Evolutionary conservation across 2,113 vertebrate species (phyloP), one percentile per base, ranked within the genome.

Genomic region (Oreochromis niloticus): DNA sequence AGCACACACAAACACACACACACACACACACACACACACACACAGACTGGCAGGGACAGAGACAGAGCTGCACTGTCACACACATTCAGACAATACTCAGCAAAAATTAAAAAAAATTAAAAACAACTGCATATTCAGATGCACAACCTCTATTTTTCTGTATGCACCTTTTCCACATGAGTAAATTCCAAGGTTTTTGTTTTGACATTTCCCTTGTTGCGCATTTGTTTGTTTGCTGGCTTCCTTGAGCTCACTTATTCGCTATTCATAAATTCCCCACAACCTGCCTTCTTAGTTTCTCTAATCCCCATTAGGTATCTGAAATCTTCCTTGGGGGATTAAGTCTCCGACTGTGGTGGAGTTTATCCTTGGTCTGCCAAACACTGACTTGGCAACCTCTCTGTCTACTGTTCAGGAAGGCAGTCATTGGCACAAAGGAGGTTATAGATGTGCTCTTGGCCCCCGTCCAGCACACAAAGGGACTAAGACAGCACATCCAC

Each of bases 321-420:
- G 82, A 93, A 93, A 91, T 86, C 63, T 59, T 91, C 82, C 87
- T 89, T 66, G 75, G 82, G 85, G 91, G 87, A 88, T 92, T 94
- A 83, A 89, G 32, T 84, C 81, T 61, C 61, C 48, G 46, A 78
- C 89, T 91, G 82, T 79, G 75, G 68, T 83, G 36, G 84, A 94
- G 93, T 94, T 94, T 92, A 88, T 91, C 81, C 84, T 82, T 52
- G 36, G 50, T 88, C 84, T 93, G 91, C 92, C 92, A 90, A 91
- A 91, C 84, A 82, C 22, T 83, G 89, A 90, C 87, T 94, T 92
- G 92, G 91, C 89, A 89, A 63, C 50, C 66, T 56, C 85, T 89
- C 68, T 91, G 88, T 91, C 86, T 91, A 17, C 78, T 87, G 86
- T 85, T 92, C 57, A 82, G 85, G 54, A 84, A 93, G 85, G 81